Conservation (phyloP, 2,113 vertebrate species). For the Mirza zaza region DNA sequence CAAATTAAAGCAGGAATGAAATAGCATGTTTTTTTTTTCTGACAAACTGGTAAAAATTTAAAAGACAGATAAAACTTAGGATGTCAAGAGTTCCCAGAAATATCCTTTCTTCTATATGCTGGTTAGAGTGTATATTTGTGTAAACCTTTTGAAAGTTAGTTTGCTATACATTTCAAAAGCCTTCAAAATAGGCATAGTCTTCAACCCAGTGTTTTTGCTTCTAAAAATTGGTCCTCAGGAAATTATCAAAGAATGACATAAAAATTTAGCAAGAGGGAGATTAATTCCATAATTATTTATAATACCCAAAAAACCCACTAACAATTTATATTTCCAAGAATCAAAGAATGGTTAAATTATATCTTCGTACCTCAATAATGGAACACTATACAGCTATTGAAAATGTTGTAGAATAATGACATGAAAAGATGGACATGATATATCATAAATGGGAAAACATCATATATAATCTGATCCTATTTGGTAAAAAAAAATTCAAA, state of each 20-base stretch:
- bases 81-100: background rate
- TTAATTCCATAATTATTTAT: constrained; percentile 19
- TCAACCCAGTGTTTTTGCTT: background rate
- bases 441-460: background rate
- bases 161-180: background rate
- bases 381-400: background rate
- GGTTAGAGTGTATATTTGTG: background rate
- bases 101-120: background rate
- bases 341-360: background rate
- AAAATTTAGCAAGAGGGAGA: background rate
- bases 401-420: background rate
- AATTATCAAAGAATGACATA: background rate
- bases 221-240: background rate
- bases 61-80: background rate
- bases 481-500: background rate
- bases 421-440: background rate
- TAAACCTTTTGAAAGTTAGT: background rate
- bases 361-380: background rate
- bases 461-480: background rate
- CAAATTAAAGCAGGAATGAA: background rate
- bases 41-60: background rate
- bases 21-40: background rate
- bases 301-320: background rate
- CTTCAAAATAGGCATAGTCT: constrained; percentile 16
- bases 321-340: background rate